Conservation (phyloP, 2,113 vertebrate genomes). For the Ammodytes marinus region DNA sequence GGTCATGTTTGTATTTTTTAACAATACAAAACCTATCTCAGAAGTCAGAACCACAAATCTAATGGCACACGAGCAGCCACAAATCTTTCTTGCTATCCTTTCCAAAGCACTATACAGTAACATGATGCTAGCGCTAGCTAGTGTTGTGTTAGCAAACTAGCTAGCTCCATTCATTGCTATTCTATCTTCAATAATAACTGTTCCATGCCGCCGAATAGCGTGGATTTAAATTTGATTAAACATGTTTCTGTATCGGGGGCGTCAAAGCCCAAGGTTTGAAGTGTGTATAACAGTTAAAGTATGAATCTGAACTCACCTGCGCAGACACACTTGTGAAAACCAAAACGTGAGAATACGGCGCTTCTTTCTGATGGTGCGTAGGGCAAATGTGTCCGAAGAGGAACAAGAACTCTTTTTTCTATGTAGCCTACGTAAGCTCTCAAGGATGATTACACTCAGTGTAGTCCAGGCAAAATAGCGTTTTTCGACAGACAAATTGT, state of each 20-base stretch:
- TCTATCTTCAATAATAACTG: background rate
- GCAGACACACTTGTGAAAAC: slow-evolving; percentile 68
- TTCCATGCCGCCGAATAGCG: background rate
- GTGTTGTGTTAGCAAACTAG: slow-evolving; percentile 61
- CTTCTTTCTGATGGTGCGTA: slow-evolving; percentile 66
- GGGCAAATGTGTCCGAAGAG: slow-evolving; percentile 71
- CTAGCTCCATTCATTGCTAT: slow-evolving; percentile 59
- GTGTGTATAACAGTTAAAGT: fast-evolving
- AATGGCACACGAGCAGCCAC: fast-evolving
- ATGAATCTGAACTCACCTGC: slow-evolving; percentile 69
- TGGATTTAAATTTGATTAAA: fast-evolving
- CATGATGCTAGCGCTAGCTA: slow-evolving; percentile 45
- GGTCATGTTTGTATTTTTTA: no score
- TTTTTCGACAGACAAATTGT: no score
- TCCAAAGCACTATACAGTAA: fast-evolving
- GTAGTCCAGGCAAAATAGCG: no score
- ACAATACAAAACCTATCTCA: background rate
- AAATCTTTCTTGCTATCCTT: background rate
- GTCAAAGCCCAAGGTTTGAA: fast-evolving
- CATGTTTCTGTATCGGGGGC: fast-evolving
- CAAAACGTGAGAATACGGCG: slow-evolving; percentile 73
- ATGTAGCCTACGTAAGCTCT: background rate
- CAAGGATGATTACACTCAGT: slow-evolving; percentile 12
- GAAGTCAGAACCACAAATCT: fast-evolving
- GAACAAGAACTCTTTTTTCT: slow-evolving; percentile 35